A percentile compares a stretch with the other conserved stretches of the same genome.
These are phyloP conservation scores for Rhopilema esculentum DNA, from an alignment of 30 jellyfish, hydroid and myxozoan genomes.

Conservation along the genomic window DNA sequence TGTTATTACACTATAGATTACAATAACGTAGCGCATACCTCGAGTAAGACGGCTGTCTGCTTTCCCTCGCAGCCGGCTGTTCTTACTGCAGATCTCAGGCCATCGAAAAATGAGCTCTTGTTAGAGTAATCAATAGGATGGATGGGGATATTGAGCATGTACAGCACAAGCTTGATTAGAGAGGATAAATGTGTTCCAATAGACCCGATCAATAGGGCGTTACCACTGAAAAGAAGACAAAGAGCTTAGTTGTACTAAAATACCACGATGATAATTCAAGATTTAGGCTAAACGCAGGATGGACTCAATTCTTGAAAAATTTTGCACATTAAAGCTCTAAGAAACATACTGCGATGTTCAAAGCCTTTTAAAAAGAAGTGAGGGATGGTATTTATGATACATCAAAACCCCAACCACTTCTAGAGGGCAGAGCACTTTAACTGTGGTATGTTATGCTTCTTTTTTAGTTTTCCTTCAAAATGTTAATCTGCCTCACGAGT, in stretches of 20 bases:
- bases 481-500: no score
- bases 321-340: no score
- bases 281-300: not conserved
- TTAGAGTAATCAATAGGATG: constrained; percentile 69
- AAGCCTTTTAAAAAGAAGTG: no score
- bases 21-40: constrained; percentile 10
- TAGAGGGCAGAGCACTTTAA: no score
- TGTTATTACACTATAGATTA: not conserved
- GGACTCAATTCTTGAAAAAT: not conserved
- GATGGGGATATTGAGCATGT: constrained; percentile 63
- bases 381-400: no score
- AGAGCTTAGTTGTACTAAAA: not conserved
- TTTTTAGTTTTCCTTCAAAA: no score
- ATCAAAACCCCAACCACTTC: no score
- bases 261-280: not conserved
- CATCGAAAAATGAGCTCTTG: constrained; percentile 68
- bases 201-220: constrained; percentile 67
- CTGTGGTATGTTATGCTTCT: no score
- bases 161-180: constrained; percentile 64
- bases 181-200: constrained; percentile 74
- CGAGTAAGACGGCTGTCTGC: constrained; percentile 52
- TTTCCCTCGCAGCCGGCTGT: constrained; percentile 88
- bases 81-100: constrained; percentile 79
- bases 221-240: constrained; percentile 43
- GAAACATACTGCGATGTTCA: no score